Evolutionary conservation across 2,113 vertebrate genomes (phyloP).

Genomic region (Alligator mississippiensis): DNA sequence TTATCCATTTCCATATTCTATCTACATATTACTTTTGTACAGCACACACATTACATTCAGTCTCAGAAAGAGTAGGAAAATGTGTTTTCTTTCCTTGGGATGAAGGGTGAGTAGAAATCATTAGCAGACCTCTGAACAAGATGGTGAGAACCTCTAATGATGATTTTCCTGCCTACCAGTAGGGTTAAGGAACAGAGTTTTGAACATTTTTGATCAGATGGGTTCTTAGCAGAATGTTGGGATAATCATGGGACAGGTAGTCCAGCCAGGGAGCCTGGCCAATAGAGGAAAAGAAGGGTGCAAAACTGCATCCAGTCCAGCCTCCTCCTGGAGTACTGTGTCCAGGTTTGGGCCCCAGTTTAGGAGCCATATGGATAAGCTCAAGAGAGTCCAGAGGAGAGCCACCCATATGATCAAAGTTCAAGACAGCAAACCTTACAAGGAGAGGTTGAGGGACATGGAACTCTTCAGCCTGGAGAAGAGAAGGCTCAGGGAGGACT

Average conservation of each 20-base stretch:
- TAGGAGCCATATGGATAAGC: too few species aligned
- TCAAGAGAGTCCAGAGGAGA: too few species aligned
- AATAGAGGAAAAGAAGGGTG: neutral
- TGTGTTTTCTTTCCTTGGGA: neutral
- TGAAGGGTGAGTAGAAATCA: neutral
- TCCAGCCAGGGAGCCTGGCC: neutral
- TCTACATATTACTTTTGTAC: neutral
- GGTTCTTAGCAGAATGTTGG: neutral
- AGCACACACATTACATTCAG: neutral
- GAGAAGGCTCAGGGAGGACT: too few species aligned
- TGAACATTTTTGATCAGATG: neutral
- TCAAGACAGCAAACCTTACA: too few species aligned
- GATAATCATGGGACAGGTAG: neutral
- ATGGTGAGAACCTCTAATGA: neutral
- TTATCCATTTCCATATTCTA: neutral
- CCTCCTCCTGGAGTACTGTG: neutral
- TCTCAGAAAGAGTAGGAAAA: neutral
- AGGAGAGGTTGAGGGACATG: too few species aligned
- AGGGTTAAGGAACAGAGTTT: neutral
- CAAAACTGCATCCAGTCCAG: neutral
- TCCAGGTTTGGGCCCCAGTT: too few species aligned
- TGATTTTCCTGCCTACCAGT: neutral
- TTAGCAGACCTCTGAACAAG: neutral
- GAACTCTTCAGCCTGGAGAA: too few species aligned
- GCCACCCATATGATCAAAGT: too few species aligned